These are phyloP conservation scores for Oreonectes daqikongensis DNA, from an alignment of 2,797 vertebrate genomes.

Conservation along the genomic window DNA sequence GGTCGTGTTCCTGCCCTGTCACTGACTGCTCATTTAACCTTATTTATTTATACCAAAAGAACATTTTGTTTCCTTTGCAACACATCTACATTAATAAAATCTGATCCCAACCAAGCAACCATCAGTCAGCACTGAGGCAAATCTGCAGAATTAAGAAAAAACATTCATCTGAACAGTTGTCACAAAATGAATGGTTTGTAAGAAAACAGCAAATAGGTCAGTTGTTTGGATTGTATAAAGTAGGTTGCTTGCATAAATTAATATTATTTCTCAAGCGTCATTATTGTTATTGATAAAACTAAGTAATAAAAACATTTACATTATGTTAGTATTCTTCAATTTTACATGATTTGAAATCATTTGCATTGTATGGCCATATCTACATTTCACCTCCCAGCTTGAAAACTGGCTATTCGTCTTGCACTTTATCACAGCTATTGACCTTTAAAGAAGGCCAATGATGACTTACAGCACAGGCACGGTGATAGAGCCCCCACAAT, in stretches of 20 bases:
- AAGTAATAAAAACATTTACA: too few relatives aligned
- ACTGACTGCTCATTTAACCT: constrained; percentile 4
- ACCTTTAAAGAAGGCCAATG: constrained; percentile 45
- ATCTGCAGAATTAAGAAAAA: constrained; percentile 36
- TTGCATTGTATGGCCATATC: neutral
- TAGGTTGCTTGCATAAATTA: neutral
- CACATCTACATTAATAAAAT: constrained; percentile 46
- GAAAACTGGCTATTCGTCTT: neutral
- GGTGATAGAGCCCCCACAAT: constrained; percentile 29
- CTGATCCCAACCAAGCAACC: neutral
- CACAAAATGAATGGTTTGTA: neutral
- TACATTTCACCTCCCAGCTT: neutral
- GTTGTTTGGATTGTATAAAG: too few relatives aligned
- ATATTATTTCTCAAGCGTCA: neutral
- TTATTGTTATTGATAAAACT: neutral
- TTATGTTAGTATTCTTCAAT: too few relatives aligned
- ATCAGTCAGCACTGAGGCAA: constrained; percentile 52
- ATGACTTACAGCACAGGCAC: constrained; percentile 24
- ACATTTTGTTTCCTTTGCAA: constrained; percentile 28
- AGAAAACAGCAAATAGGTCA: neutral
- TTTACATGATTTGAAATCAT: neutral
- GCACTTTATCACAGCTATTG: constrained; percentile 15
- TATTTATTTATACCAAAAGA: constrained; percentile 23
- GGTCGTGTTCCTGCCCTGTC: neutral
- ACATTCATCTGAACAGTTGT: neutral